These are phyloP conservation scores for Perca schrenkii DNA, from an alignment of 2,113 vertebrate species.

Conservation along the genomic window DNA sequence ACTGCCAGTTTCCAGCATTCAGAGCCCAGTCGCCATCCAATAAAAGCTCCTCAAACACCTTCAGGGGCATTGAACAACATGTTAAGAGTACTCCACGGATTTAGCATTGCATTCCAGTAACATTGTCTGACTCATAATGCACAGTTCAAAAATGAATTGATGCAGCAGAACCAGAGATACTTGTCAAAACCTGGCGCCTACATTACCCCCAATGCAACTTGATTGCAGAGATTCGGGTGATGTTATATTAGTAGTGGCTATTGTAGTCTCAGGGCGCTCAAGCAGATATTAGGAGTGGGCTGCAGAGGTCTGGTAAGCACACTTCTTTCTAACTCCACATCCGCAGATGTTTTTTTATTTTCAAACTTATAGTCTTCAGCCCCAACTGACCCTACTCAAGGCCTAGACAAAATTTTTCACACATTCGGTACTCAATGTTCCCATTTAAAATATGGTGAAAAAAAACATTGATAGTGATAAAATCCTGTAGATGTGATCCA, in stretches of 20 bases:
- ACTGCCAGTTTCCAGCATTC: constrained; percentile 85
- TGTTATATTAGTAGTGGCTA: not conserved
- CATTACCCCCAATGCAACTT: not conserved
- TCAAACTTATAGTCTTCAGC: not conserved
- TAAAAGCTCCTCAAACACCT: constrained; percentile 85
- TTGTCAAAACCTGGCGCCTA: not conserved
- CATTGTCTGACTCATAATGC: not conserved
- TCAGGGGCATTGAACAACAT: constrained; percentile 1
- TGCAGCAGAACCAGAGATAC: no score
- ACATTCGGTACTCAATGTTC: not conserved
- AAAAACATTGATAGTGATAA: not conserved
- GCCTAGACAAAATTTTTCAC: not conserved
- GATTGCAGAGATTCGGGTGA: not conserved
- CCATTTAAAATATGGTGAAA: not conserved
- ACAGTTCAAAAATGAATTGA: not conserved
- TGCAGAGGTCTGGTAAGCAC: not conserved
- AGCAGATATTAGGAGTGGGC: no score
- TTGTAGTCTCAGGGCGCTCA: not conserved
- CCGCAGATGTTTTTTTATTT: not conserved
- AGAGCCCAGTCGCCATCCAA: constrained; percentile 83
- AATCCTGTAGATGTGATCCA: not conserved
- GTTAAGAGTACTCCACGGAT: not conserved
- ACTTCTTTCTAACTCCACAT: not conserved
- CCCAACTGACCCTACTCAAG: not conserved
- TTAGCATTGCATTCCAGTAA: not conserved